Conservation (phyloP, 2,113 vertebrate genomes). For the Taurulus bubalis region DNA sequence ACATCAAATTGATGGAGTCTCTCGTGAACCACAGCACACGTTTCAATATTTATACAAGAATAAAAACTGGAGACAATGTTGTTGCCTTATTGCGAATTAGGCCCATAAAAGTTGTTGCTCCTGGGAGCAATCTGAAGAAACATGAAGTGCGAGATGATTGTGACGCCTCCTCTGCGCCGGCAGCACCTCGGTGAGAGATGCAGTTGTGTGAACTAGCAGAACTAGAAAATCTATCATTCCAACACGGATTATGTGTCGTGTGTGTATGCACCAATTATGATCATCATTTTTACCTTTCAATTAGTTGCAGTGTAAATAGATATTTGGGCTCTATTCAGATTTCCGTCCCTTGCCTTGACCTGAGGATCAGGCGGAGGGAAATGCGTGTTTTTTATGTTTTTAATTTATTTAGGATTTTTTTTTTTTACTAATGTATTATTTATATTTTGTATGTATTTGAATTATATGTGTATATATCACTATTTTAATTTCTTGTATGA, state of each 20-base stretch:
- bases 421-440: background rate
- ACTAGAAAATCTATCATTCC: background rate
- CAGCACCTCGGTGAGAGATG: background rate
- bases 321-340: background rate
- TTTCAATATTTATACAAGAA: constrained; percentile 22
- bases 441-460: background rate
- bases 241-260: no score
- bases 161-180: background rate
- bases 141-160: background rate
- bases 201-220: background rate
- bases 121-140: background rate
- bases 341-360: background rate
- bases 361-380: background rate
- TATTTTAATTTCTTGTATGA: background rate
- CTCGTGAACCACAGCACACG: constrained; percentile 18
- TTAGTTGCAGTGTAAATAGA: background rate
- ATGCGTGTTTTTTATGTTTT: background rate
- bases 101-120: background rate
- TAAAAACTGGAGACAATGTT: constrained; percentile 11
- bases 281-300: no score
- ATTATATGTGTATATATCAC: background rate
- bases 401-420: background rate
- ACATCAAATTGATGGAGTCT: constrained; percentile 28
- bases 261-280: no score
- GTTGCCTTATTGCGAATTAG: background rate